phyloP scores from a whole-genome alignment of 2,888 invertebrate species.

The Xestia ashworthii region DNA sequence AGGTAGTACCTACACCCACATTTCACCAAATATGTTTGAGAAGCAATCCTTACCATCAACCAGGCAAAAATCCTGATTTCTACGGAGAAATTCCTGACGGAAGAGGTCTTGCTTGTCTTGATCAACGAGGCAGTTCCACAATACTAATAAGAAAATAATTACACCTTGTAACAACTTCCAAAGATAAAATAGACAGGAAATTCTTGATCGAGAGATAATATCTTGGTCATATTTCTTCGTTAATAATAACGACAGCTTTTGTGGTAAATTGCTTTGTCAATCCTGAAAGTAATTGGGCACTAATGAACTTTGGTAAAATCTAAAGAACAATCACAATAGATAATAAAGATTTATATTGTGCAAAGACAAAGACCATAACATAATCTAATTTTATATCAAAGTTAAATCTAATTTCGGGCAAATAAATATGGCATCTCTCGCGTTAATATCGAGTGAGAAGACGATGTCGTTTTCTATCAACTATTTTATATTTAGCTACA shows the following conservation, averaged over 20 bases:
- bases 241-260: conserved; percentile 4
- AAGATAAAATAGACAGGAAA: not conserved
- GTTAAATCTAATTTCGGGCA: not conserved
- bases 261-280: conserved; percentile 12
- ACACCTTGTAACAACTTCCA: not conserved
- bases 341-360: conserved; percentile 14
- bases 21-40: too few species aligned
- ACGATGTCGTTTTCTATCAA: conserved; percentile 10
- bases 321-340: conserved; percentile 10
- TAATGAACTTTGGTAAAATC: conserved; percentile 18
- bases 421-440: not conserved
- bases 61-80: too few species aligned
- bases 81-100: too few species aligned
- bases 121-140: too few species aligned
- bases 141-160: not conserved
- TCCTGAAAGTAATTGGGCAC: conserved; percentile 21
- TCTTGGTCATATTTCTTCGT: not conserved
- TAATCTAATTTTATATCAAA: not conserved
- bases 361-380: conserved; percentile 5
- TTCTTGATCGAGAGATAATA: not conserved
- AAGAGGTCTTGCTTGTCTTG: too few species aligned
- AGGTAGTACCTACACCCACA: too few species aligned
- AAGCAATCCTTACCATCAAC: too few species aligned
- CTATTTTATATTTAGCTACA: conserved; percentile 11
- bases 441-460: conserved; percentile 14